phyloP scores from a whole-genome alignment of 92 coral and sea anemone genomes.

The Epizoanthus scotinus region DNA sequence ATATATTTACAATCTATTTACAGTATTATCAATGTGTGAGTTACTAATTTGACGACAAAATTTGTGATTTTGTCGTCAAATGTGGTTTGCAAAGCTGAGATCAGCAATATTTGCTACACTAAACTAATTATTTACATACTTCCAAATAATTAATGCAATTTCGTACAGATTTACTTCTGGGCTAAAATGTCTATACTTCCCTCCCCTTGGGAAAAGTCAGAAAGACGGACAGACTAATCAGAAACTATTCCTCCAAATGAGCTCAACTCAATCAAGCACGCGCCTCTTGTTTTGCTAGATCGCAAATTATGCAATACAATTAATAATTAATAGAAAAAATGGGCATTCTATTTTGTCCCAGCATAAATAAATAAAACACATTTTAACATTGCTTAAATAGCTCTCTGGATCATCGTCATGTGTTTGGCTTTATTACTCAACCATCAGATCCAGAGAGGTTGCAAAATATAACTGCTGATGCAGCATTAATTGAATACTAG shows the following conservation, averaged over 20 bases:
- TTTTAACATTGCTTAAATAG: not conserved
- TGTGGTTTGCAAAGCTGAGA: too few species aligned
- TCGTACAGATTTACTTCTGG: too few species aligned
- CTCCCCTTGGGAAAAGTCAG: not conserved
- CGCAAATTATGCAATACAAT: not conserved
- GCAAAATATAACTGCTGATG: not conserved
- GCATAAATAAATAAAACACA: not conserved
- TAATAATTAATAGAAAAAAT: too few species aligned
- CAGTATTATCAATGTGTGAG: too few species aligned
- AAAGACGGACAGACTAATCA: not conserved
- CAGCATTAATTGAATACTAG: not conserved
- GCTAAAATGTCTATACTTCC: too few species aligned
- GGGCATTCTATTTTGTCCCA: not conserved
- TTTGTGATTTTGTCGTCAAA: too few species aligned
- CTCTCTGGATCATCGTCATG: slow-evolving; percentile 22
- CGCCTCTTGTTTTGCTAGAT: not conserved
- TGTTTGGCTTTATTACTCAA: not conserved
- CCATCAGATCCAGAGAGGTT: slow-evolving; percentile 5
- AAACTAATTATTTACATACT: too few species aligned
- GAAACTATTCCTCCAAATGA: not conserved
- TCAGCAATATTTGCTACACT: too few species aligned
- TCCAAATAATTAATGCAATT: too few species aligned
- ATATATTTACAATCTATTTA: too few species aligned
- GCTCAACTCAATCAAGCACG: not conserved
- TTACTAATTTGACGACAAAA: too few species aligned